Conservation (phyloP, 2,797 vertebrate genomes). For the Chelon labrosus region DNA sequence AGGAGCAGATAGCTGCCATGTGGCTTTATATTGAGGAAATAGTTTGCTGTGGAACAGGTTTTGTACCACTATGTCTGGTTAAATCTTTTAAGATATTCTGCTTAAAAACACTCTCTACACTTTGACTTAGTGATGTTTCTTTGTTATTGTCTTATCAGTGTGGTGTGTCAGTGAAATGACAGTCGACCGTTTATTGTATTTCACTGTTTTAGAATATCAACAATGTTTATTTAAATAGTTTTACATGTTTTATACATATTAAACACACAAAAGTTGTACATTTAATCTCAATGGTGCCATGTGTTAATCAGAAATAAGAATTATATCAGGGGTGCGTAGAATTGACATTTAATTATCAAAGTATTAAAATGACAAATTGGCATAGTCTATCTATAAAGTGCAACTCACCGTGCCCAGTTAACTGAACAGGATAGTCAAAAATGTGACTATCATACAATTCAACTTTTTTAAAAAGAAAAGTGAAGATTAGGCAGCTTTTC, state of each 20-base stretch:
- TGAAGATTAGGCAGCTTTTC: conserved; percentile 34
- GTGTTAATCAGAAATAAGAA: conserved; percentile 66
- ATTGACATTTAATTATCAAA: conserved; percentile 65
- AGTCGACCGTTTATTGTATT: background rate
- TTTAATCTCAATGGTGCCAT: conserved; percentile 60
- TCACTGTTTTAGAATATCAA: conserved; percentile 55
- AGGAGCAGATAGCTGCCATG: conserved; percentile 37
- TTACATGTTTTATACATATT: conserved; percentile 69
- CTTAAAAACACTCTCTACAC: conserved; percentile 3
- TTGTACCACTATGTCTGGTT: conserved; percentile 13
- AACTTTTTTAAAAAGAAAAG: conserved; percentile 34
- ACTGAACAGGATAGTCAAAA: conserved; percentile 55
- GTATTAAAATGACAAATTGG: conserved; percentile 66
- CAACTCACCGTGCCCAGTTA: conserved; percentile 66
- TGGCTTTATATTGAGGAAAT: conserved; percentile 50
- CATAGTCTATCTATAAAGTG: conserved; percentile 78
- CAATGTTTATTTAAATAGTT: conserved; percentile 79
- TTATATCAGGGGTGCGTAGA: conserved; percentile 62
- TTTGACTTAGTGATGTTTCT: background rate
- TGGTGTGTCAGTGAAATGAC: conserved; percentile 8
- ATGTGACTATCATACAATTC: conserved; percentile 47
- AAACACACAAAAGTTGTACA: conserved; percentile 71
- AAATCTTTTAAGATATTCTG: conserved; percentile 1
- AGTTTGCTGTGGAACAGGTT: conserved; percentile 23
- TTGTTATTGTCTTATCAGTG: background rate